Evolutionary conservation across 2,797 vertebrate genomes (phyloP), one percentile per base, ranked within the genome.

Genomic region (Melanotaenia boesemani): DNA sequence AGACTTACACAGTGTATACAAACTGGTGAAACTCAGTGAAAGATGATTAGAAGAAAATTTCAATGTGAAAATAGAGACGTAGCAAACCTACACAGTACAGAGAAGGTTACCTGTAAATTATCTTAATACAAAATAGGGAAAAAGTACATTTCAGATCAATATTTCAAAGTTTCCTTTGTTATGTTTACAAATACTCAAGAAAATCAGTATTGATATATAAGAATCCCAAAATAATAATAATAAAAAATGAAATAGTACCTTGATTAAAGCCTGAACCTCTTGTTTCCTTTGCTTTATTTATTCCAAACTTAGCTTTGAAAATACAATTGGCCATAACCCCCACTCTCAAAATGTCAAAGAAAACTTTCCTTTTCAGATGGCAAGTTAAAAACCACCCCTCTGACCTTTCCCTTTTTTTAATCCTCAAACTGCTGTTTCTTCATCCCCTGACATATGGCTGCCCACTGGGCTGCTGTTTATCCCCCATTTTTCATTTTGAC

Each of bases 401-500:
- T 89, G 90, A 91, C 91, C 86, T 89, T 91, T 87, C 61, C 69
- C 63, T 84, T 83, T 79, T 28, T 63, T 66, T 82, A 64, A 77
- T 80, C 70, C 76, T 83, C 77, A 77, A 65, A 71, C 84, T 83
- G 73, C 83, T 74, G 83, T 82, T 88, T 88, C 86, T 82, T 85
- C 81, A 67, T 70, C 76, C 83, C 48, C 46, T 74, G 77, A 87
- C 92, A 92, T 92, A 94, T 91, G 94, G 93, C 85, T 84, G 86
- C 76, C 82, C 81, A 86, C 82, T 86, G 86, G 83, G 70, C 79
- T 37, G 20, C 67, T 89, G 86, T 91, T 91, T 88, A 85, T 81
- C 82, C 75, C 82, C 86, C 82, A 92, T 95, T 93, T 91, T 83
- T 94, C 92, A 93, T 86, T 85, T 73, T 93, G 93, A 93, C 93